phyloP scores from a whole-genome alignment of 2,888 invertebrate species.

The Cheilosia urbana region DNA sequence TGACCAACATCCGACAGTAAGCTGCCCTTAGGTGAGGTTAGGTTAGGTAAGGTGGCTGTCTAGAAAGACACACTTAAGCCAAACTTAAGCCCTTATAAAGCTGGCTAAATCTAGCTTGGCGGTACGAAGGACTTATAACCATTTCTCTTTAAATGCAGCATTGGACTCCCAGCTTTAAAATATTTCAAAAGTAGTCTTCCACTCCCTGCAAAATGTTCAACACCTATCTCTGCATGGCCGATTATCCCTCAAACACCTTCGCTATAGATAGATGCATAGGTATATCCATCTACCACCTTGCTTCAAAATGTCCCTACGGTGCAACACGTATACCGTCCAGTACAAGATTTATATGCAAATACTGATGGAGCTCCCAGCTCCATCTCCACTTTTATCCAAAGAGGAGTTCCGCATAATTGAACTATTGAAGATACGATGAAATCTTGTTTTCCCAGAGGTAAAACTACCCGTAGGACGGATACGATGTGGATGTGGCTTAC shows the following conservation, averaged over 20 bases:
- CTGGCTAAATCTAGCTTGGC: too few species aligned
- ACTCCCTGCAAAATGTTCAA: background rate
- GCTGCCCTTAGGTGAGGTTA: too few species aligned
- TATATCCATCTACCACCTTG: background rate
- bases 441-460: constrained; percentile 46
- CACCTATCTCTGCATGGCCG: background rate
- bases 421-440: constrained; percentile 5
- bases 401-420: constrained; percentile 33
- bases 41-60: too few species aligned
- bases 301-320: background rate
- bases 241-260: background rate
- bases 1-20: too few species aligned
- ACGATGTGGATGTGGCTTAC: background rate
- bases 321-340: background rate
- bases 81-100: too few species aligned
- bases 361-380: background rate
- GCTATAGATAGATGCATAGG: background rate
- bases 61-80: too few species aligned
- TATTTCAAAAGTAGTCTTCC: background rate
- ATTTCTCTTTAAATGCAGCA: too few species aligned
- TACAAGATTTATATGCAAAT: constrained; percentile 67
- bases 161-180: too few species aligned
- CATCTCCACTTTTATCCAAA: background rate
- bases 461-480: constrained; percentile 22
- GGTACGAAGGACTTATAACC: background rate